phyloP scores from a whole-genome alignment of 2,888 invertebrate species.

The Rhingia campestris region DNA sequence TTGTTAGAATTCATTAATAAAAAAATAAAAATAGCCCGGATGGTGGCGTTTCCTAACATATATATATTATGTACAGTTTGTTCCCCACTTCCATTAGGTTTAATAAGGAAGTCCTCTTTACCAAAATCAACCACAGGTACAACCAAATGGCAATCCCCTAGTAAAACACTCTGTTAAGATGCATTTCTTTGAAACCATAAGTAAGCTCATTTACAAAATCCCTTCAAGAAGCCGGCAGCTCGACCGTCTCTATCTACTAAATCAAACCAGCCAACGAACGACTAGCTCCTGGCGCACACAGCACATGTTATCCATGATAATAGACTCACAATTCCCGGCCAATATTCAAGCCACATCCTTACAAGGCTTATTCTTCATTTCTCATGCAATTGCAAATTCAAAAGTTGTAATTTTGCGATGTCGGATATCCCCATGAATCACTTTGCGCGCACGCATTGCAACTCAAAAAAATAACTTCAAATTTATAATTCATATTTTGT shows the following conservation, averaged over 20 bases:
- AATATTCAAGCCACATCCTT: slow-evolving; percentile 61
- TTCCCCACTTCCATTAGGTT: too few species aligned
- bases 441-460: slow-evolving; percentile 4
- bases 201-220: not conserved
- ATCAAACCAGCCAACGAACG: slow-evolving; percentile 32
- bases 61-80: too few species aligned
- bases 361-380: slow-evolving; percentile 23
- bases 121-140: not conserved
- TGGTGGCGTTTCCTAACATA: too few species aligned
- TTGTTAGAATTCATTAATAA: too few species aligned
- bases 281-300: slow-evolving; percentile 32
- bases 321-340: not conserved
- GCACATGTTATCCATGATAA: slow-evolving; percentile 30
- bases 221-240: not conserved
- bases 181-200: not conserved
- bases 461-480: not conserved
- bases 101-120: too few species aligned
- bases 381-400: slow-evolving; percentile 65
- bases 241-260: slow-evolving; percentile 3
- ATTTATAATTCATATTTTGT: slow-evolving; percentile 61
- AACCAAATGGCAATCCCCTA: not conserved
- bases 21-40: too few species aligned
- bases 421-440: slow-evolving; percentile 69
- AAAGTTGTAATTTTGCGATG: slow-evolving; percentile 48
- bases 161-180: not conserved